Conservation (phyloP, 2,888 invertebrate species). For the Temnothorax ravouxi region DNA sequence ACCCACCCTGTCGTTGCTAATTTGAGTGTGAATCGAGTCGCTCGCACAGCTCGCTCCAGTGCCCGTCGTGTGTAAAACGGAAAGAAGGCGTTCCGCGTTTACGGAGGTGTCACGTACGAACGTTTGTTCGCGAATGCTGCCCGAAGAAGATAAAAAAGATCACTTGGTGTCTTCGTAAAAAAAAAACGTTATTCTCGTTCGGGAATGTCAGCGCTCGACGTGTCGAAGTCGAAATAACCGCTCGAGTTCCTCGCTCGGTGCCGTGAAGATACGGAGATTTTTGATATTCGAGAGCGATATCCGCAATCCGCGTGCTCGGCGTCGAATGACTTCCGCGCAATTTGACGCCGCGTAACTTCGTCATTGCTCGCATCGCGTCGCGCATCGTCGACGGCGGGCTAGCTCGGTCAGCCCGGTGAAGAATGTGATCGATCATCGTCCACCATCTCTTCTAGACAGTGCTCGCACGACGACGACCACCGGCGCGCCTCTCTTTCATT, state of each 20-base stretch:
- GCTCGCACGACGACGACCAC: conserved; percentile 56
- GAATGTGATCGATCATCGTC: conserved; percentile 34
- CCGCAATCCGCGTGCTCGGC: background rate
- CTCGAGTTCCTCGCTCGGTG: background rate
- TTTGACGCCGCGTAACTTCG: conserved; percentile 4
- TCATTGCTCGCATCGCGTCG: background rate
- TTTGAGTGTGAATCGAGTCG: conserved; percentile 20
- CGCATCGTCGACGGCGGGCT: background rate
- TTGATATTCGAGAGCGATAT: background rate
- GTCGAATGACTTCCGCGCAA: background rate
- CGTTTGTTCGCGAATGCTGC: background rate
- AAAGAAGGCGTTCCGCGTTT: background rate
- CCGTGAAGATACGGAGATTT: background rate
- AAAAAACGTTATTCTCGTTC: background rate
- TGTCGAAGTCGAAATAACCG: background rate
- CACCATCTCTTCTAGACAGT: conserved; percentile 3
- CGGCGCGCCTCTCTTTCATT: conserved; percentile 81
- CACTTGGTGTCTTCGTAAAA: background rate
- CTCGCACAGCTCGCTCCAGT: background rate
- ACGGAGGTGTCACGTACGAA: background rate
- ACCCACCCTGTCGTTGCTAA: conserved; percentile 54
- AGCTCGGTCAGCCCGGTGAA: background rate
- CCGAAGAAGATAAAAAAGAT: background rate
- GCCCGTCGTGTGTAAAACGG: background rate
- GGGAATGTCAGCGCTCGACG: background rate